Evolutionary conservation across 1,140 invertebrate species (phyloP), one percentile per base, ranked within the genome.

Genomic region (Cataglyphis hispanica): DNA sequence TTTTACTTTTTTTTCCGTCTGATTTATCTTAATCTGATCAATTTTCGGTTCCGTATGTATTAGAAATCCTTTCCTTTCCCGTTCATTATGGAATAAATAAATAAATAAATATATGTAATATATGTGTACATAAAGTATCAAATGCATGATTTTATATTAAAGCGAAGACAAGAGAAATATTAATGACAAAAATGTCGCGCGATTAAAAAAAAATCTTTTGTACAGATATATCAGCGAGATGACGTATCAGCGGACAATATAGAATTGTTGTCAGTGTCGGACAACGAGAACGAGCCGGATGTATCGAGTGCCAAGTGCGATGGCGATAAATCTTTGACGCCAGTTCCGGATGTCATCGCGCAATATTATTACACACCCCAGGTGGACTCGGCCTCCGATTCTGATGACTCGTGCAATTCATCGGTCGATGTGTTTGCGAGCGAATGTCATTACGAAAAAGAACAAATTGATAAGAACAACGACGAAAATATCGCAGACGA

Each of bases 251-350:
- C 13, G 8, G 19, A 13, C 8, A 27, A 74, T 19, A 61, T 83
- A 56, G 67, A 83, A 61, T 19, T 83, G 53, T 60, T 83, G 78
- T 74, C 78, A 0, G 25, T 83, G 13, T 83, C 78, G 10, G 78
- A 81, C 50, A n/a, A 61, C 4, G 78, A 83, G 10, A 31, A 58
- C 25, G 31, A 69, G 13, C 4, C 31, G 7, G 11, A 22, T 7
- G 7, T 6, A 4, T 43, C 74, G 19, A 8, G 10, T 13, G 5
- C 13, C 16, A 8, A 19, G 19, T 3, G 19, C 13, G 5, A 60
- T 61, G 3, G 5, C 6, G 11, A 60, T n/a, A 2, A 2, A 43
- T 43, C 37, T 1, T 43, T 19, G 43, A 61, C 46, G 0, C 6
- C n/a, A 10, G 16, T 4, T 2, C 16, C 8, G 25, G 34, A 60